Evolutionary conservation across 1,140 invertebrate genomes (phyloP), one percentile per base, ranked within the genome.

Genomic region (Lordiphosa stackelbergi): DNA sequence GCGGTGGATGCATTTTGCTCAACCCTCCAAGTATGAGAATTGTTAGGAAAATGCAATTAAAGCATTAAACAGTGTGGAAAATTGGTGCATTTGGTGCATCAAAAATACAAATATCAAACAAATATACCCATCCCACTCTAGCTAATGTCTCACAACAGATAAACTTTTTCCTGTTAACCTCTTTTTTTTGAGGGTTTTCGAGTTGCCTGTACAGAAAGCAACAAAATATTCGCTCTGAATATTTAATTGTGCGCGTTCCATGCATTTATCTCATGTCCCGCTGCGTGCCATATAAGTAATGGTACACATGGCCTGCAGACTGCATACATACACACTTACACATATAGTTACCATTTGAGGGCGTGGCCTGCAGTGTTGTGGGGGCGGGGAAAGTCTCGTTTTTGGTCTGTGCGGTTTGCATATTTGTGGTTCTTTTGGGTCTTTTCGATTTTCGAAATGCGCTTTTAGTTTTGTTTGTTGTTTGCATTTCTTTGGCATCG

Each of bases 371-470:
- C 31, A 13, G 22, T 24, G 22, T 24, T 24, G 22, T 45, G 47
- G 19, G 24, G 43, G 12, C 46, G 47, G 73, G 35, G 64, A 56
- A 53, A 43, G 47, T 56, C 56, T 69, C 60, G 41, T 65, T 71
- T 38, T 69, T 55, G 65, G 72, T 65, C 47, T 53, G 53, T 73
- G 73, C 42, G 73, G 73, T 69, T 79, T 4, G 56, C 64, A 78
- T 69, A 79, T 78, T 79, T 79, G 74, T 48, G 74, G 74, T 47
- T 56, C 53, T 69, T 69, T 77, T 53, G 59, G 59, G 59, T 73
- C 69, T 69, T 78, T 78, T 78, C 73, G 74, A 78, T 79, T 73
- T 78, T 73, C 45, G 74, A 69, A 78, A 73, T 79, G 74, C 74
- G 73, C 73, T 78, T 78, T 79, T 77, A 62, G 72, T 66, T 64